Percentiles rank a stretch among this genome's conserved stretches.
Conservation (phyloP, 2,113 vertebrate species). For the Rhegmatorhina hoffmannsi region DNA sequence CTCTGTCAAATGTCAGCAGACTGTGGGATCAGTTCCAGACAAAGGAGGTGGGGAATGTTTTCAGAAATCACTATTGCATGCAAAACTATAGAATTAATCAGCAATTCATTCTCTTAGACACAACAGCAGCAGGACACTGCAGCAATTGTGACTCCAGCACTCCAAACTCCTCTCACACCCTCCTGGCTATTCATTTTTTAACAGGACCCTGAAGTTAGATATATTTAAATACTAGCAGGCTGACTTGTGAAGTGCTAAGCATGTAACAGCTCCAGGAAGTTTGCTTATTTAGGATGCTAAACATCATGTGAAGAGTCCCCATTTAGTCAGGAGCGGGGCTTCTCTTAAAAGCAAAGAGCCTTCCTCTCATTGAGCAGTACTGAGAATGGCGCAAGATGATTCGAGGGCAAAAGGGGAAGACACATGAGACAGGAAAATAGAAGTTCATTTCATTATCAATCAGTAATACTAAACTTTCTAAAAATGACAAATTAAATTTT, state of each 20-base stretch:
- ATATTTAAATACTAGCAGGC: background rate
- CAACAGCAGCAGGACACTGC: background rate
- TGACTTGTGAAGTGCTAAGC: background rate
- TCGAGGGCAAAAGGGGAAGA: background rate
- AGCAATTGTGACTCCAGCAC: slow-evolving; percentile 20
- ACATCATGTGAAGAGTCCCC: background rate
- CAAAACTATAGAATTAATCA: slow-evolving; percentile 70
- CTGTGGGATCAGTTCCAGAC: slow-evolving; percentile 40
- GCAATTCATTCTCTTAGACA: slow-evolving; percentile 60
- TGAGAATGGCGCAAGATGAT: background rate
- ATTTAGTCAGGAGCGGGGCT: background rate
- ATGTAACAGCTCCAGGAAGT: background rate
- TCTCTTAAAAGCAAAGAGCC: background rate
- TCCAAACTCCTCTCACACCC: background rate
- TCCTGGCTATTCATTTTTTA: background rate
- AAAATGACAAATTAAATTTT: slow-evolving; percentile 28
- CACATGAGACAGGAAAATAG: background rate
- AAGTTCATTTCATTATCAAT: slow-evolving; percentile 5
- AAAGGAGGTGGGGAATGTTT: slow-evolving; percentile 56
- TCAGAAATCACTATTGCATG: slow-evolving; percentile 70
- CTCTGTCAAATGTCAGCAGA: slow-evolving; percentile 73
- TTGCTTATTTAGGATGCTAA: background rate
- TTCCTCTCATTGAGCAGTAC: background rate
- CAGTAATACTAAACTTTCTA: slow-evolving; percentile 19
- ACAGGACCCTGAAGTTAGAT: background rate